Conservation (phyloP, 2,888 invertebrate species). For the Phragmatobia fuliginosa region DNA sequence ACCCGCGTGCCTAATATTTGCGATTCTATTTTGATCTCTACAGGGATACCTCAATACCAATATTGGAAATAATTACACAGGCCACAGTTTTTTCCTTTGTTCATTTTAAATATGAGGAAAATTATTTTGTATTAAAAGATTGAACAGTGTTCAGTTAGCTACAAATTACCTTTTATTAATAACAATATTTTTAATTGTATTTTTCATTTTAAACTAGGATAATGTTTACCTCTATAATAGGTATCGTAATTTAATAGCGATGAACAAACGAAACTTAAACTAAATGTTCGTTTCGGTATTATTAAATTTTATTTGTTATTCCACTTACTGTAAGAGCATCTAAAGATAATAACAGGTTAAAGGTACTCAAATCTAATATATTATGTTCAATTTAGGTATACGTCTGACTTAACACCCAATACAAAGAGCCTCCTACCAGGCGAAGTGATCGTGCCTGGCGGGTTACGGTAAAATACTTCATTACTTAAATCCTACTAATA, state of each 20-base stretch:
- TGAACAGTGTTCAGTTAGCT: background rate
- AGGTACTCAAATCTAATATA: background rate
- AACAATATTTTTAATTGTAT: too few species aligned
- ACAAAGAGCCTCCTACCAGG: too few species aligned
- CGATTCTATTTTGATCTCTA: background rate
- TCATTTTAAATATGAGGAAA: background rate
- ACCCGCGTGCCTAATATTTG: background rate
- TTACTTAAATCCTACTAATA: too few species aligned
- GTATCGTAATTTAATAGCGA: background rate
- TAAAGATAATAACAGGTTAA: too few species aligned
- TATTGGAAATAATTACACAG: background rate
- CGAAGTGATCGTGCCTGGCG: too few species aligned
- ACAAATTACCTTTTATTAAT: background rate
- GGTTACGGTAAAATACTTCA: too few species aligned
- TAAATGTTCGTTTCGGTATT: background rate
- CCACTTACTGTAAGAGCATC: too few species aligned
- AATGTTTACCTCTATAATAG: too few species aligned
- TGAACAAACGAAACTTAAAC: too few species aligned
- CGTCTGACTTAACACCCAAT: background rate
- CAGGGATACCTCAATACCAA: background rate
- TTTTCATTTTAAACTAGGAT: too few species aligned
- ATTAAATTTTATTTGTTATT: too few species aligned
- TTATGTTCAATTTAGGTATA: background rate
- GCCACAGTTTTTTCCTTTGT: background rate
- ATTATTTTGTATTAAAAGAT: too few species aligned